Percentiles rank a stretch among this genome's conserved stretches.
Evolutionary conservation across 1,140 invertebrate genomes (phyloP).

Genomic region (Rhynchophorus ferrugineus): DNA sequence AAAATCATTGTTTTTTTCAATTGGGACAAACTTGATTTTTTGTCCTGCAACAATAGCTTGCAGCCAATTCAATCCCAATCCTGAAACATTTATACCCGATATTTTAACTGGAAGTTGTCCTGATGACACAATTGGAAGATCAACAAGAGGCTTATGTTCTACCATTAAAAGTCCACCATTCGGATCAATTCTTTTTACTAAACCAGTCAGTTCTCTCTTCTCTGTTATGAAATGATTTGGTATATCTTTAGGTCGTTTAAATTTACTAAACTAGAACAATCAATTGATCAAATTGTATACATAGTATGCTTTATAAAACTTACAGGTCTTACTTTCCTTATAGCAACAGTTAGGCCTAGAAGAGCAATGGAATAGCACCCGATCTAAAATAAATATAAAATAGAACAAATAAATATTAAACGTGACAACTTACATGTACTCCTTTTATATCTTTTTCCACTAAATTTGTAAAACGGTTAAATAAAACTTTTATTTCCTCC

Average conservation of each 20-base stretch:
- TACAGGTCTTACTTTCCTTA: slow-evolving; percentile 47
- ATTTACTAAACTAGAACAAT: slow-evolving; percentile 44
- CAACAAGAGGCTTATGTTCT: slow-evolving; percentile 45
- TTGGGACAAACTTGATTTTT: slow-evolving; percentile 43
- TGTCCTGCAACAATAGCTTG: slow-evolving; percentile 43
- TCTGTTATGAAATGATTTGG: slow-evolving; percentile 44
- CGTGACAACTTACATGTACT: slow-evolving; percentile 36
- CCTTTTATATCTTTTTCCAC: slow-evolving; percentile 43
- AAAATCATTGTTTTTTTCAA: slow-evolving; percentile 39
- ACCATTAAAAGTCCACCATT: slow-evolving; percentile 42
- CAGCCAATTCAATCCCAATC: slow-evolving; percentile 47
- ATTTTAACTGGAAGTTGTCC: slow-evolving; percentile 47
- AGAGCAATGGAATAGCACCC: slow-evolving; percentile 47
- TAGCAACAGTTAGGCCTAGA: slow-evolving; percentile 41
- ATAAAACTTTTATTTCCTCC: slow-evolving; percentile 27
- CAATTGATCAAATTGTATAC: slow-evolving; percentile 4
- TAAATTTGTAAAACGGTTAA: slow-evolving; percentile 36
- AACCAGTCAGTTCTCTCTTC: slow-evolving; percentile 41
- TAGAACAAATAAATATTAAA: slow-evolving; percentile 13
- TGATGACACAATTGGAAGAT: slow-evolving; percentile 35
- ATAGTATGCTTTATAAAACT: slow-evolving; percentile 29
- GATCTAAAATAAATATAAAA: slow-evolving; percentile 37
- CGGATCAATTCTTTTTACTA: slow-evolving; percentile 43
- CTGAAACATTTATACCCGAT: slow-evolving; percentile 43
- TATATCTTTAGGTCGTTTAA: slow-evolving; percentile 43